Evolutionary conservation across 2,797 vertebrate genomes (phyloP).

Genomic region (Gadopsis bispinosus): DNA sequence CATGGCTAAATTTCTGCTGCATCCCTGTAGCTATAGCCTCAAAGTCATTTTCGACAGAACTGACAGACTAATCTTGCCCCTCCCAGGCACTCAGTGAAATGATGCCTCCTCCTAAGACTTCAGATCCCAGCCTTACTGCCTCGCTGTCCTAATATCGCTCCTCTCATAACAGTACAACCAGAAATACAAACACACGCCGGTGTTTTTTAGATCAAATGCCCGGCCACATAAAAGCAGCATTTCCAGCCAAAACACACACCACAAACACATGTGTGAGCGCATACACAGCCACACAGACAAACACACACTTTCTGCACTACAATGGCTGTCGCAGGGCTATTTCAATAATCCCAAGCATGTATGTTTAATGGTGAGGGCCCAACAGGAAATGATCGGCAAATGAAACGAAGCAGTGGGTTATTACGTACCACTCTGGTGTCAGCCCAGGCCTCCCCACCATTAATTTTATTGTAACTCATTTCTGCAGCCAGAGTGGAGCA

Average conservation of each 20-base stretch:
- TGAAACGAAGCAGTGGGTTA: slow-evolving; percentile 92
- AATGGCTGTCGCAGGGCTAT: slow-evolving; percentile 86
- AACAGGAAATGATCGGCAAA: slow-evolving; percentile 96
- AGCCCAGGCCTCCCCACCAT: slow-evolving; percentile 88
- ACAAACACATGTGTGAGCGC: neutral
- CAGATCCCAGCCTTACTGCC: slow-evolving; percentile 60
- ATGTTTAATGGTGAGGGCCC: slow-evolving; percentile 95
- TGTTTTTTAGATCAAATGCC: slow-evolving; percentile 73
- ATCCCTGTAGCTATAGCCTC: slow-evolving; percentile 70
- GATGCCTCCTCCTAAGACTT: slow-evolving; percentile 76
- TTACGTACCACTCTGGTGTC: slow-evolving; percentile 88
- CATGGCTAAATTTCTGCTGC: slow-evolving; percentile 69
- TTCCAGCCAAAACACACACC: slow-evolving; percentile 55
- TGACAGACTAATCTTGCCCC: slow-evolving; percentile 78
- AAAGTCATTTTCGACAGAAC: slow-evolving; percentile 78
- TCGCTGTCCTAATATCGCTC: slow-evolving; percentile 69
- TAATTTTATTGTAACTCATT: slow-evolving; percentile 98
- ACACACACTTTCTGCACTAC: slow-evolving; percentile 69
- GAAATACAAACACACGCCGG: slow-evolving; percentile 66
- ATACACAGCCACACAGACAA: slow-evolving; percentile 1
- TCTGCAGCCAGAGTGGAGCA: slow-evolving; percentile 93
- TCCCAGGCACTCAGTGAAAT: slow-evolving; percentile 78
- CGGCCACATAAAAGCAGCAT: slow-evolving; percentile 67
- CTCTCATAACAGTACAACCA: slow-evolving; percentile 66
- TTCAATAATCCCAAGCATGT: slow-evolving; percentile 93